Evolutionary conservation across 2,888 invertebrate genomes (phyloP).

Genomic region (Limnephilus lunatus): DNA sequence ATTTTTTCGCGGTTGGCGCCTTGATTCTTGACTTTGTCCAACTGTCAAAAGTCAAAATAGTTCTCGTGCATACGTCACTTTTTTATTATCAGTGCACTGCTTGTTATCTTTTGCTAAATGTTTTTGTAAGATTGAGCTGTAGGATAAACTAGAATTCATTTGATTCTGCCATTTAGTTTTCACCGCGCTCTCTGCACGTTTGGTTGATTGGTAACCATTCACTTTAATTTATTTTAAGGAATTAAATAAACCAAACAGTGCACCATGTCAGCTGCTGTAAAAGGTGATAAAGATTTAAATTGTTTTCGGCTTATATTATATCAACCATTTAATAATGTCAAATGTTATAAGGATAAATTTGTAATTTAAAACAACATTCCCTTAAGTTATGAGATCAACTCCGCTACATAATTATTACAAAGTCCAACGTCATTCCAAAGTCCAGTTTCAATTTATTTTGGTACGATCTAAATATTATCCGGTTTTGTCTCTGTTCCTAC

Average conservation of each 20-base stretch:
- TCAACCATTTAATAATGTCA: neutral
- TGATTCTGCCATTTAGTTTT: neutral
- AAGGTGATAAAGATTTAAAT: slow-evolving; percentile 56
- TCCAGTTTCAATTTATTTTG: slow-evolving; percentile 22
- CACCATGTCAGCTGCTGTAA: slow-evolving; percentile 64
- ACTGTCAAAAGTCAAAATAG: neutral
- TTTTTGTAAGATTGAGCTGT: neutral
- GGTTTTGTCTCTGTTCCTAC: neutral
- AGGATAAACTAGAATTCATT: slow-evolving; percentile 6
- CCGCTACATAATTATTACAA: slow-evolving; percentile 12
- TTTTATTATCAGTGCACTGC: neutral
- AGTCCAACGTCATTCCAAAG: slow-evolving; percentile 43
- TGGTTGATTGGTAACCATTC: neutral
- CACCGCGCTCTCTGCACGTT: neutral
- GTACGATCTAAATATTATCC: neutral
- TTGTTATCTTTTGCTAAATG: neutral
- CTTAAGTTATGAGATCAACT: slow-evolving; percentile 2
- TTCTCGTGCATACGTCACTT: neutral
- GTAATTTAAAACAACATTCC: neutral
- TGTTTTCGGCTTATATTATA: neutral
- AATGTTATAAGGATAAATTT: neutral
- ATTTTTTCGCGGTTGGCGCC: no score
- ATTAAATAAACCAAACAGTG: neutral
- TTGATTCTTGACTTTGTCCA: neutral
- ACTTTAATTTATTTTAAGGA: neutral